Evolutionary conservation across 2,888 invertebrate genomes (phyloP), one percentile per base, ranked within the genome.

Genomic region (Cosmia trapezina): DNA sequence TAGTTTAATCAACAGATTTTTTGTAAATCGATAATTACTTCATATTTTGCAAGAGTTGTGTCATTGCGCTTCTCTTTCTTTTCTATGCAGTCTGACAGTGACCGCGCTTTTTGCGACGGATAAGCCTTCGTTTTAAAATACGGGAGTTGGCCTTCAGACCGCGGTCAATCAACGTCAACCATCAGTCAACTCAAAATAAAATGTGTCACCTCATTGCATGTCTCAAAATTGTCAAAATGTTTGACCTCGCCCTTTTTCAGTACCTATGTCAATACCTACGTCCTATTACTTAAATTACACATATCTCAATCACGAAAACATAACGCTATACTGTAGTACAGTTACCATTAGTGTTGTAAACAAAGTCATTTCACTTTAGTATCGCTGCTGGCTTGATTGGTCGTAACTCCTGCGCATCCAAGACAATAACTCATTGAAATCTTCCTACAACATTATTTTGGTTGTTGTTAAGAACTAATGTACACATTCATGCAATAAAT

Each of bases 351-450:
- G 45, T 22, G 59, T 56, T 76, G 79, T 85, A 88, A 89, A 89
- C 88, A 87, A 88, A 85, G 75, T 83, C 77, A 80, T 84, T 86
- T 77, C 68, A 77, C 73, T 76, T 74, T 68, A 63, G 70, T 83
- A 83, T 87, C 83, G 65, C 68, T 28, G 65, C 68, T 28, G 12
- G 60, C 47, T 69, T 86, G 84, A 87, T 83, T 81, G 86, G 68
- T 83, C 84, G 78, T 91, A 89, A 91, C 86, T 91, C 87, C 78
- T 57, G 62, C 74, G 71, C 89, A 88, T 86, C 87, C 65, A 64
- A 83, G 72, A 75, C 77, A 65, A 80, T 79, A 87, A 87, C 84
- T 86, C 90, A 90, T 90, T 91, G 88, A 91, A 88, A 89, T 88
- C 87, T 87, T 88, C 87, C 86, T 86, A 82, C 85, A 80, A 83